These are phyloP conservation scores for Hippocampus barbouri DNA, from an alignment of 2,113 vertebrate species.

Conservation along the genomic window DNA sequence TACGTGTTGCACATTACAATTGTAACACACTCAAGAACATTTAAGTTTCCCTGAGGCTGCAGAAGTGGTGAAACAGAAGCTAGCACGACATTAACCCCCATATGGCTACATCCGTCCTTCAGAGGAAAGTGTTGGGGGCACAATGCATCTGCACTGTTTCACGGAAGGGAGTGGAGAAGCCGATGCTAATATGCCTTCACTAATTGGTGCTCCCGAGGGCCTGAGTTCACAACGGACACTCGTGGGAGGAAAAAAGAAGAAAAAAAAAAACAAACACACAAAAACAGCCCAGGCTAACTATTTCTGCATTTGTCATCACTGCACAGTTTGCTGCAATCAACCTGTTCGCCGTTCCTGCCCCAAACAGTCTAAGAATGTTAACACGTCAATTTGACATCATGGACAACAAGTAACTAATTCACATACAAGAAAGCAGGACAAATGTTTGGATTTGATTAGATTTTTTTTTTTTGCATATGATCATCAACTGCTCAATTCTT, in stretches of 20 bases:
- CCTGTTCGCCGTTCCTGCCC: slow-evolving; percentile 2
- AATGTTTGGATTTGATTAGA: background rate
- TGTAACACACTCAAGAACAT: slow-evolving; percentile 3
- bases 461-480: slow-evolving; percentile 22
- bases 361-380: background rate
- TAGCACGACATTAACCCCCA: slow-evolving; percentile 26
- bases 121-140: slow-evolving; percentile 17
- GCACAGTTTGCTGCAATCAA: slow-evolving; percentile 16
- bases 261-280: too few relatives aligned
- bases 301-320: slow-evolving; percentile 43
- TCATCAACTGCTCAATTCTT: slow-evolving; percentile 8
- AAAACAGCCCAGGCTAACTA: slow-evolving; percentile 33
- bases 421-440: background rate
- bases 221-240: slow-evolving; percentile 27
- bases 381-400: background rate
- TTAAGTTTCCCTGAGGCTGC: slow-evolving; percentile 10
- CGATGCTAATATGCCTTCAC: slow-evolving; percentile 47
- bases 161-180: slow-evolving; percentile 25
- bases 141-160: slow-evolving; percentile 20
- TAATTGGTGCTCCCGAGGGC: slow-evolving; percentile 45
- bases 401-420: background rate
- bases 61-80: slow-evolving; percentile 22
- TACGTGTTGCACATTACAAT: background rate
- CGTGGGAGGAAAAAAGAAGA: background rate
- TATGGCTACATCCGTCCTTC: slow-evolving; percentile 11